phyloP scores from a whole-genome alignment of 2,113 vertebrate species.

The Ochotona curzoniae region DNA sequence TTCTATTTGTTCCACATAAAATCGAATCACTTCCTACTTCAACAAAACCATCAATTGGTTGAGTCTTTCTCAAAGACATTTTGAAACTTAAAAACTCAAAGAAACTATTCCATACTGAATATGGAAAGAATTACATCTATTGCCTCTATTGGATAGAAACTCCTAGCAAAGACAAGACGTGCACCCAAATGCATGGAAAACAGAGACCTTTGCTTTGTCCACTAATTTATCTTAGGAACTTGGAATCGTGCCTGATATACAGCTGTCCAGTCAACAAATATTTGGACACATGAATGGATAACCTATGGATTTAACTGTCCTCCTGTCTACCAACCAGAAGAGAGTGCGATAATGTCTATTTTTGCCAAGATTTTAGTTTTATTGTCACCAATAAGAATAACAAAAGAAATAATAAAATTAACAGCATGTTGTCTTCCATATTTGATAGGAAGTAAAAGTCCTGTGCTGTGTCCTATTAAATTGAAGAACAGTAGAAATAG shows the following conservation, averaged over 20 bases:
- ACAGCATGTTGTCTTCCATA: not conserved
- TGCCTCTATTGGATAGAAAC: not conserved
- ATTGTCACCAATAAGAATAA: not conserved
- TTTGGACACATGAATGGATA: not conserved
- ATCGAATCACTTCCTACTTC: not conserved
- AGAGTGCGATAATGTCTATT: not conserved
- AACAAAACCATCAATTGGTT: not conserved
- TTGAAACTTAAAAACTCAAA: too few species aligned
- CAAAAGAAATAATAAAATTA: not conserved
- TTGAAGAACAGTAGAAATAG: not conserved
- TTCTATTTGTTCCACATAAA: not conserved
- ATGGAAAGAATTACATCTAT: not conserved
- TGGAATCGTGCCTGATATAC: not conserved
- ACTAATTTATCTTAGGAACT: slow-evolving; percentile 1
- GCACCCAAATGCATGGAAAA: not conserved
- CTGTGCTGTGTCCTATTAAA: not conserved
- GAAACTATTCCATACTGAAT: not conserved
- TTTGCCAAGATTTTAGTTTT: slow-evolving; percentile 35
- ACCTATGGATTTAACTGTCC: not conserved
- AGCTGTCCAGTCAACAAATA: not conserved
- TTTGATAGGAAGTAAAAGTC: not conserved
- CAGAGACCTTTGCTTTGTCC: not conserved
- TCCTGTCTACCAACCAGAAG: not conserved
- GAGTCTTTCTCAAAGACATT: not conserved
- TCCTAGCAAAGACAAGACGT: not conserved